These are phyloP conservation scores for Pyrrhia umbra DNA, from an alignment of 2,888 invertebrate species.

Conservation along the genomic window DNA sequence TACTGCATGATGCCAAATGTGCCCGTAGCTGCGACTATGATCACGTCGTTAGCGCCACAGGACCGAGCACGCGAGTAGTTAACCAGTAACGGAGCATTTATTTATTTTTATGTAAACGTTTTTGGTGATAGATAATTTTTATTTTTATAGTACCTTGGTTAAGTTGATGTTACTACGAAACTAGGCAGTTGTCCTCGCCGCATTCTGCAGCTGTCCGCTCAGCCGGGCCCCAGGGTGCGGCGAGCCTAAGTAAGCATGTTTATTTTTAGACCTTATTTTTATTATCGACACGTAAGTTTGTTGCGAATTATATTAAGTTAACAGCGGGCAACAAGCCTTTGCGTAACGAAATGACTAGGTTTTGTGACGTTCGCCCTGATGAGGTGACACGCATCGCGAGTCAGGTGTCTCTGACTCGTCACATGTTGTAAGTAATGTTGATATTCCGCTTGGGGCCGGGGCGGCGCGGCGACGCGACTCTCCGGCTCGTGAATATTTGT, in stretches of 20 bases:
- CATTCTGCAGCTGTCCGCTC: too few relatives aligned
- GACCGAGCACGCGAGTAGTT: constrained; percentile 14
- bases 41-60: not conserved
- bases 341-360: constrained; percentile 11
- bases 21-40: too few relatives aligned
- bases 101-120: constrained; percentile 64
- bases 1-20: too few relatives aligned
- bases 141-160: constrained; percentile 59
- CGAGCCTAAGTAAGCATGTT: constrained; percentile 22
- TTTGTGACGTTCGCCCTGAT: constrained; percentile 20
- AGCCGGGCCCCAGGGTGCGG: not conserved
- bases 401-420: too few relatives aligned
- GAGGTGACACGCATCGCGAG: too few relatives aligned
- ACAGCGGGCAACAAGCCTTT: constrained; percentile 9
- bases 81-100: constrained; percentile 66
- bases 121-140: constrained; percentile 61
- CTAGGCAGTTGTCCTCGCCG: not conserved
- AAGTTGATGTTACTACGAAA: constrained; percentile 39
- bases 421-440: not conserved
- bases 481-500: constrained; percentile 65
- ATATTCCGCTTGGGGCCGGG: not conserved
- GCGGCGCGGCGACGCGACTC: not conserved
- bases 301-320: constrained; percentile 42
- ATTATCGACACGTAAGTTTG: constrained; percentile 42
- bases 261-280: constrained; percentile 51